Conservation (phyloP, 2,888 invertebrate species). For the Pterostichus madidus region DNA sequence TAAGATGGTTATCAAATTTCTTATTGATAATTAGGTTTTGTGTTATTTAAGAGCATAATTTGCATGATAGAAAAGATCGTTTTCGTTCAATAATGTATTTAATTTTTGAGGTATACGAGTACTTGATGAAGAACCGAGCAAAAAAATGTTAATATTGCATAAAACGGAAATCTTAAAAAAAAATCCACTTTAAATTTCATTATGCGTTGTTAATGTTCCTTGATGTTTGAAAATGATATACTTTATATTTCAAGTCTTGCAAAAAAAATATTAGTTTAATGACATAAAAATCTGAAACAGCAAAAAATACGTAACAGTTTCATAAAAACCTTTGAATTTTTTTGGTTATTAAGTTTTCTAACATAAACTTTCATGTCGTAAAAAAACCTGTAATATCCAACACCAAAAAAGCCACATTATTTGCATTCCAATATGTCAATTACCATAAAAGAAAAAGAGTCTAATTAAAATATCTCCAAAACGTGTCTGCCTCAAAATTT, state of each 20-base stretch:
- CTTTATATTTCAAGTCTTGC: neutral
- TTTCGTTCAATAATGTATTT: neutral
- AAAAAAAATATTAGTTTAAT: neutral
- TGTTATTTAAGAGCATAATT: too few species aligned
- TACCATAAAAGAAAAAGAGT: conserved; percentile 38
- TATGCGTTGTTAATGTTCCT: neutral
- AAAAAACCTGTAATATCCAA: neutral
- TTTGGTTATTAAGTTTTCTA: neutral
- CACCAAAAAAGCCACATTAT: neutral
- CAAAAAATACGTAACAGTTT: neutral
- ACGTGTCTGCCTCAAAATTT: conserved; percentile 8
- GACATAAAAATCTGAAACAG: neutral
- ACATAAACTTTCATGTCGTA: neutral
- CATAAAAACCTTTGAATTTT: neutral
- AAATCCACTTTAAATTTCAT: conserved; percentile 2
- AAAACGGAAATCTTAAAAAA: neutral
- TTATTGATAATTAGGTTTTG: too few species aligned
- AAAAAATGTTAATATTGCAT: conserved; percentile 1
- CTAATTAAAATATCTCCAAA: conserved; percentile 28
- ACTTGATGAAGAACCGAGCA: neutral
- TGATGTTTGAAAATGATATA: conserved; percentile 5
- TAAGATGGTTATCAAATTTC: too few species aligned
- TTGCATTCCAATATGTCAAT: conserved; percentile 31
- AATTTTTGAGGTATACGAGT: neutral
- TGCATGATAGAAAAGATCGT: too few species aligned